Percentiles rank a stretch among this genome's conserved stretches.
Evolutionary conservation across 2,888 invertebrate species (phyloP).

Genomic region (Synanthedon andrenaeformis): DNA sequence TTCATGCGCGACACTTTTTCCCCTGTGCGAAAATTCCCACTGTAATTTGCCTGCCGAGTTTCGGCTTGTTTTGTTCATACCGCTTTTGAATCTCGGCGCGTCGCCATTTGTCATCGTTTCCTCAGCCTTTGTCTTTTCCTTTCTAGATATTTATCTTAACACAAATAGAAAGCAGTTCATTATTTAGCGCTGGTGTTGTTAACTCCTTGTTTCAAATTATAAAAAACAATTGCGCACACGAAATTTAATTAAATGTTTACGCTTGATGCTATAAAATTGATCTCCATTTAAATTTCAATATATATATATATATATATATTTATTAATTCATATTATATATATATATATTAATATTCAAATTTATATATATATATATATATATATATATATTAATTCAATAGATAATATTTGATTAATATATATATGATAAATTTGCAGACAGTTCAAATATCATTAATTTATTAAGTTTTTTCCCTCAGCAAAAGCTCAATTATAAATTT

Average conservation of each 20-base stretch:
- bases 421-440: too few relatives aligned
- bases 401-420: too few relatives aligned
- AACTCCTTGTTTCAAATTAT: background rate
- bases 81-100: conserved; percentile 17
- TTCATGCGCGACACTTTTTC: conserved; percentile 8
- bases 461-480: too few relatives aligned
- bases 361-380: too few relatives aligned
- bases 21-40: conserved; percentile 4
- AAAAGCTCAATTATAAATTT: too few relatives aligned
- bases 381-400: too few relatives aligned
- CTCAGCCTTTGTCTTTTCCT: conserved; percentile 29
- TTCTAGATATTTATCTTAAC: conserved; percentile 30
- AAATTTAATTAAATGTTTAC: background rate
- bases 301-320: too few relatives aligned
- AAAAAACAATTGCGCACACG: background rate
- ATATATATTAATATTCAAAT: too few relatives aligned
- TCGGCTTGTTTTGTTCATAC: conserved; percentile 12
- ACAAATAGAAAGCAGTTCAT: conserved; percentile 23
- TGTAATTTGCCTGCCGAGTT: conserved; percentile 15
- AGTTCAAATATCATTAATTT: too few relatives aligned
- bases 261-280: background rate
- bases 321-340: too few relatives aligned
- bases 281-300: too few relatives aligned
- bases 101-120: conserved; percentile 28
- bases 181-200: conserved; percentile 17